Conservation (phyloP, 2,888 invertebrate species). For the Itoplectis maculator region DNA sequence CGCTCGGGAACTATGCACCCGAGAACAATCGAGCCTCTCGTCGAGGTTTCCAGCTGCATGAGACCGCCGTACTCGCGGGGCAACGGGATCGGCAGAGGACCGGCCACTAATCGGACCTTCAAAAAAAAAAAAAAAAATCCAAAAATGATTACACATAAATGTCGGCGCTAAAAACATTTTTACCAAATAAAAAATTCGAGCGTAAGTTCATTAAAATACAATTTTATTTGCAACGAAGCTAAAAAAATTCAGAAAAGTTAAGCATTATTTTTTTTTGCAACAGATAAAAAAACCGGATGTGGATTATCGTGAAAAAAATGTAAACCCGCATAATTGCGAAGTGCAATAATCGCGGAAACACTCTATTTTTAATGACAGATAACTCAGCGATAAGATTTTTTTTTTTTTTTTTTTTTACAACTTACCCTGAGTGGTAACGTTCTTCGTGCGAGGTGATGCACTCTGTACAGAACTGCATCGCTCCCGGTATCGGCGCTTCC, state of each 20-base stretch:
- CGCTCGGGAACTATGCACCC: slow-evolving; percentile 85
- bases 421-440: slow-evolving; percentile 84
- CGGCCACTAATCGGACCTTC: slow-evolving; percentile 85
- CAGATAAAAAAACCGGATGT: no score
- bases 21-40: slow-evolving; percentile 84
- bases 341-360: no score
- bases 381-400: no score
- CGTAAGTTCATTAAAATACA: no score
- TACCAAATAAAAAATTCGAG: no score
- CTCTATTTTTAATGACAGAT: no score
- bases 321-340: no score
- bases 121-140: slow-evolving; percentile 35
- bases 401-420: slow-evolving; percentile 8
- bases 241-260: no score
- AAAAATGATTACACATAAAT: not conserved
- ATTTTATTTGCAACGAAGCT: no score
- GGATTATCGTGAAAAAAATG: no score
- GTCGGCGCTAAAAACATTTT: no score
- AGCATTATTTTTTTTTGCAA: no score
- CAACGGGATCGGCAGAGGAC: slow-evolving; percentile 82
- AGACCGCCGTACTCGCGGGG: slow-evolving; percentile 83
- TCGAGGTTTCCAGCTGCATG: slow-evolving; percentile 83
- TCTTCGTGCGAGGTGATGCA: slow-evolving; percentile 85
- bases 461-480: slow-evolving; percentile 85
- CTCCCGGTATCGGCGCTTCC: slow-evolving; percentile 83